These are phyloP conservation scores for Syngnathus scovelli DNA, from an alignment of 2,113 vertebrate species.

Conservation along the genomic window DNA sequence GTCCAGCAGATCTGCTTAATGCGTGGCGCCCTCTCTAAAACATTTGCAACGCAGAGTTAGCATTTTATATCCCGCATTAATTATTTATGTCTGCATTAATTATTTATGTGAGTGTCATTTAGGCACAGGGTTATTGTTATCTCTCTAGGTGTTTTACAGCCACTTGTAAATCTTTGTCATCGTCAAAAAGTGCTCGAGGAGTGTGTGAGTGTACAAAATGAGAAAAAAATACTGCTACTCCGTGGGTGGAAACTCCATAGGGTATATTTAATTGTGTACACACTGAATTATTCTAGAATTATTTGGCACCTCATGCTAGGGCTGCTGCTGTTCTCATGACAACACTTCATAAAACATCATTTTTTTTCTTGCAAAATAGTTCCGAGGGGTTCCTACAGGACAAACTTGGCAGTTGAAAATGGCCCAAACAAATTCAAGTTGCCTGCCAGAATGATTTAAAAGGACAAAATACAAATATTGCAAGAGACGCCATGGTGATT, in stretches of 20 bases:
- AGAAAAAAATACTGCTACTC: not conserved
- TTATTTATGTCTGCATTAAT: conserved; percentile 1
- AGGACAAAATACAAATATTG: not conserved
- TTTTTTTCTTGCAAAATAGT: not conserved
- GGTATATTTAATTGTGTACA: conserved; percentile 8
- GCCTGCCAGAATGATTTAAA: not conserved
- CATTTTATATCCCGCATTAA: conserved; percentile 1
- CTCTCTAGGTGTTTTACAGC: not conserved
- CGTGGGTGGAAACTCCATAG: conserved; percentile 1
- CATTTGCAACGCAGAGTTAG: conserved; percentile 4
- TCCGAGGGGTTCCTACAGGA: not conserved
- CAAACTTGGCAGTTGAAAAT: not conserved
- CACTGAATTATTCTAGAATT: not conserved
- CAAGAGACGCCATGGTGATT: conserved; percentile 12
- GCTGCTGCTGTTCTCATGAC: not conserved
- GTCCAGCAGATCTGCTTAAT: conserved; percentile 1
- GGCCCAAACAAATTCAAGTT: not conserved
- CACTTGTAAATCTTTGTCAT: conserved; percentile 10
- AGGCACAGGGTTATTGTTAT: not conserved
- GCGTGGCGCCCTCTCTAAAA: not conserved
- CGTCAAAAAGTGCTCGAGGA: conserved; percentile 1
- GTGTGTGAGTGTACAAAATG: not conserved
- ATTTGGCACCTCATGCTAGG: not conserved
- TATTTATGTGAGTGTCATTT: conserved; percentile 6
- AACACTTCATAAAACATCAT: not conserved